These are phyloP conservation scores for Ciconia stormi DNA, from an alignment of 2,113 vertebrate genomes.

Conservation along the genomic window DNA sequence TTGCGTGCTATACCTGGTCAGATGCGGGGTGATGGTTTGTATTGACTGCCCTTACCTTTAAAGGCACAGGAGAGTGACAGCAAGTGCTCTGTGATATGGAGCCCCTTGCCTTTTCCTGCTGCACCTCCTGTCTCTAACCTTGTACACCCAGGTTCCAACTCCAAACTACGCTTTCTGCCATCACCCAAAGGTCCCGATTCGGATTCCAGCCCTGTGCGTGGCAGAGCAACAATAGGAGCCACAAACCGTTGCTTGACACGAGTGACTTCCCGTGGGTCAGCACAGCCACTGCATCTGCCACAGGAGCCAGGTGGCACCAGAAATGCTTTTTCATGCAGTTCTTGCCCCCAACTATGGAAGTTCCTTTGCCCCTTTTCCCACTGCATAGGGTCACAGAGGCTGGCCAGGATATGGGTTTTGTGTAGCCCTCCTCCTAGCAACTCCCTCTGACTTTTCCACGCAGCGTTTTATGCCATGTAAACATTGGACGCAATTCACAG, in stretches of 20 bases:
- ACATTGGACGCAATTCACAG: not conserved
- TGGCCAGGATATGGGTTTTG: fast-evolving
- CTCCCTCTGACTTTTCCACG: not conserved
- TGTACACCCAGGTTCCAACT: too few relatives aligned
- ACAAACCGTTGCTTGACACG: fast-evolving
- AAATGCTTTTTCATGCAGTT: not conserved
- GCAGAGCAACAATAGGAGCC: not conserved
- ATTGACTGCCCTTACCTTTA: not conserved
- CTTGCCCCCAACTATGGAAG: fast-evolving
- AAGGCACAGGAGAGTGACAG: not conserved
- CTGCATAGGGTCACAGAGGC: fast-evolving
- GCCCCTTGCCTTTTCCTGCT: not conserved
- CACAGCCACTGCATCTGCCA: fast-evolving
- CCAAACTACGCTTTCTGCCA: fast-evolving
- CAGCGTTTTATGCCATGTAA: not conserved
- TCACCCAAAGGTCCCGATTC: fast-evolving
- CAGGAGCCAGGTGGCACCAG: not conserved
- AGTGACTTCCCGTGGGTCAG: fast-evolving
- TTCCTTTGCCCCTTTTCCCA: not conserved
- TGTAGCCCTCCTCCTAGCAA: fast-evolving
- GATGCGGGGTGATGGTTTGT: fast-evolving
- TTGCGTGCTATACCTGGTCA: not conserved
- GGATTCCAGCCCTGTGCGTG: fast-evolving
- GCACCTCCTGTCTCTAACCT: not conserved
- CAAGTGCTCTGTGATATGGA: fast-evolving